A percentile compares a stretch with the other conserved stretches of the same genome.
These are phyloP conservation scores for Cryptotermes secundus DNA, from an alignment of 1,140 invertebrate species.

Conservation along the genomic window DNA sequence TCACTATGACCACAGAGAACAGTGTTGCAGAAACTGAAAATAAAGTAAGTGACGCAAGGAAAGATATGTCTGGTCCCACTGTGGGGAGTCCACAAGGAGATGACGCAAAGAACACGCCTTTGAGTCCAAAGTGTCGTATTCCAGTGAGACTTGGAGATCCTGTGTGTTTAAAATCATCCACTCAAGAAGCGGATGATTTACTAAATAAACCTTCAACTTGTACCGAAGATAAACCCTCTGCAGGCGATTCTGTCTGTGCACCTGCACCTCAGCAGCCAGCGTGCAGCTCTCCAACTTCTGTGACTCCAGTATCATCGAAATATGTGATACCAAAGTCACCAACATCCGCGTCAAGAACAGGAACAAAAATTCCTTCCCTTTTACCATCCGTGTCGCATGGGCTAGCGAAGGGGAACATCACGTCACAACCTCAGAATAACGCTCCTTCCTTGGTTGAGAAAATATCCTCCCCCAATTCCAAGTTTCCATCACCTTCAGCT, in stretches of 20 bases:
- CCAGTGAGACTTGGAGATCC: constrained; percentile 1
- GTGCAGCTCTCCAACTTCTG: neutral
- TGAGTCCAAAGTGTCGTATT: constrained; percentile 13
- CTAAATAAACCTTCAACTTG: constrained; percentile 33
- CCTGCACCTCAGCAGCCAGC: constrained; percentile 35
- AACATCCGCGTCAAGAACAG: neutral
- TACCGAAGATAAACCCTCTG: constrained; percentile 37
- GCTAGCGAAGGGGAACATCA: neutral
- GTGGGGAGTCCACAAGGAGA: neutral
- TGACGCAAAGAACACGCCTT: neutral
- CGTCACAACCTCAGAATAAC: neutral
- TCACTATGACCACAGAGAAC: neutral
- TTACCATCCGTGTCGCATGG: neutral
- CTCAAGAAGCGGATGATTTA: neutral
- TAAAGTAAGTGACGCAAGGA: neutral
- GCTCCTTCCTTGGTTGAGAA: neutral
- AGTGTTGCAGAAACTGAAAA: neutral
- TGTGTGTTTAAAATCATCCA: neutral
- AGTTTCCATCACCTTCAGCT: neutral
- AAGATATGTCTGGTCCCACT: neutral
- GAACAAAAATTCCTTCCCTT: constrained; percentile 22
- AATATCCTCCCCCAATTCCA: neutral
- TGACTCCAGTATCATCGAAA: neutral
- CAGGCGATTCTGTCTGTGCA: constrained; percentile 30
- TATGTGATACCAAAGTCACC: neutral